Percentiles rank a stretch among this genome's conserved stretches.
Conservation (phyloP, 2,888 invertebrate genomes). For the Heliconius sara region DNA sequence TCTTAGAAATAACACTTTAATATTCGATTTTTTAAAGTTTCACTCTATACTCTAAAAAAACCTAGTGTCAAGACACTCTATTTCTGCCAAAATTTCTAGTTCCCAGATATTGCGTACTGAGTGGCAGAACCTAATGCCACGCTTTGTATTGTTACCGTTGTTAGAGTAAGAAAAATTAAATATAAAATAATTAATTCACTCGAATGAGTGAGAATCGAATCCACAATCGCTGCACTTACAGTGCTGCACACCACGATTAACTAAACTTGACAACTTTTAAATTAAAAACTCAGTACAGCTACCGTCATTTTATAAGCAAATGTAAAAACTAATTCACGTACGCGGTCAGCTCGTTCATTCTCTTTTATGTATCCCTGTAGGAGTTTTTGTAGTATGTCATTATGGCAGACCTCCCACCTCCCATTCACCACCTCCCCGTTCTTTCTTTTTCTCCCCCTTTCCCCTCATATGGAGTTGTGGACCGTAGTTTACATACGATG, state of each 20-base stretch:
- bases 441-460: not conserved
- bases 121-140: not conserved
- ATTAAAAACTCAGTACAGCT: not conserved
- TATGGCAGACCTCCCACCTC: not conserved
- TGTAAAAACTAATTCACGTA: constrained; percentile 18
- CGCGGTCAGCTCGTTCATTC: constrained; percentile 23
- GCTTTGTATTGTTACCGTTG: not conserved
- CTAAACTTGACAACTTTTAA: not conserved
- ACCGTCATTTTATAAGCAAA: not conserved
- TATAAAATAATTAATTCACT: not conserved
- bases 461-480: not conserved
- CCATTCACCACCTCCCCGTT: not conserved
- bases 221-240: not conserved
- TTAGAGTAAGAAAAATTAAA: not conserved
- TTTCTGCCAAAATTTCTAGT: no score
- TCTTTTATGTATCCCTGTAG: constrained; percentile 22
- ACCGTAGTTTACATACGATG: constrained; percentile 27
- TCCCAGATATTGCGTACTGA: no score
- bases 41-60: no score
- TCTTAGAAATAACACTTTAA: no score
- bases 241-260: not conserved
- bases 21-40: no score
- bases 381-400: constrained; percentile 24
- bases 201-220: not conserved
- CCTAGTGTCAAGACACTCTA: no score